Percentiles rank a stretch among this genome's conserved stretches.
These are phyloP conservation scores for Clanis bilineata DNA, from an alignment of 2,888 invertebrate species.

Conservation along the genomic window DNA sequence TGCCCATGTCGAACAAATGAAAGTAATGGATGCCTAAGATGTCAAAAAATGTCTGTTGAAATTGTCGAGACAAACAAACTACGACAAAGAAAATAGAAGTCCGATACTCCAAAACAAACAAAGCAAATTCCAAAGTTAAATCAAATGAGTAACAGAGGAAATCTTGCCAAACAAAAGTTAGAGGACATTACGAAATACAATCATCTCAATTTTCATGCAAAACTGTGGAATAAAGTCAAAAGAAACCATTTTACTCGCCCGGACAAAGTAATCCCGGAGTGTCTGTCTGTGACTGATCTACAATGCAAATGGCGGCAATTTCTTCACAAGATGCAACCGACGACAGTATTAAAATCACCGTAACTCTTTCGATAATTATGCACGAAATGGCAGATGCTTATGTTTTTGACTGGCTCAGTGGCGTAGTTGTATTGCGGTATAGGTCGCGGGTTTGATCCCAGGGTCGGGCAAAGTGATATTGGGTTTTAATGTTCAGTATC, in stretches of 20 bases:
- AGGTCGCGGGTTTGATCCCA: too few relatives aligned
- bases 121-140: slow-evolving; percentile 1
- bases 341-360: slow-evolving; percentile 57
- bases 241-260: slow-evolving; percentile 49
- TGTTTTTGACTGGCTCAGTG: too few relatives aligned
- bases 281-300: slow-evolving; percentile 44
- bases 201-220: slow-evolving; percentile 32
- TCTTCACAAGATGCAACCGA: slow-evolving; percentile 67
- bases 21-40: too few relatives aligned
- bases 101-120: background rate
- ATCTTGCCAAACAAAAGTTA: slow-evolving; percentile 8
- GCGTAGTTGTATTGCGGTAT: too few relatives aligned
- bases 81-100: background rate
- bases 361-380: slow-evolving; percentile 56
- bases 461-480: too few relatives aligned
- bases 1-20: too few relatives aligned
- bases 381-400: slow-evolving; percentile 23
- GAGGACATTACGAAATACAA: slow-evolving; percentile 12
- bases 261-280: slow-evolving; percentile 54
- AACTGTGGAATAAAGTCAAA: slow-evolving; percentile 50
- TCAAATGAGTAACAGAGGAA: slow-evolving; percentile 5
- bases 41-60: too few relatives aligned
- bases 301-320: slow-evolving; percentile 72
- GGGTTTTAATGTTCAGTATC: too few relatives aligned
- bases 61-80: background rate